Evolutionary conservation across 2,113 vertebrate genomes (phyloP), one percentile per base, ranked within the genome.

Genomic region (Aleadryas rufinucha): DNA sequence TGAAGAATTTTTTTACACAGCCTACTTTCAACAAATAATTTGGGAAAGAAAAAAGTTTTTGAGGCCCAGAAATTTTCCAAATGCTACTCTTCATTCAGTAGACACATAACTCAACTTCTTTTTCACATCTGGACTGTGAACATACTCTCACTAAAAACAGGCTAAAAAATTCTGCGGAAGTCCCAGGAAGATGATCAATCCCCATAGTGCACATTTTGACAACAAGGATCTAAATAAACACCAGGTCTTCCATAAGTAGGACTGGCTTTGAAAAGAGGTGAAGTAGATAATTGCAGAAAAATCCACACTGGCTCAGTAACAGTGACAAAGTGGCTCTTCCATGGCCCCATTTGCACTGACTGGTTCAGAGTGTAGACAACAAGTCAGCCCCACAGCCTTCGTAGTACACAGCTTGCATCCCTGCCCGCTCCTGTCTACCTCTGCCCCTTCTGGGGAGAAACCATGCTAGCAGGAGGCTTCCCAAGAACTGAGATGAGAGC

Each of bases 291-390:
- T 4, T 19, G 13, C 18, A 56, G 45, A 63, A 64, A 53, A 56
- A 42, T 26, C 23, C 11, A 23, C 3, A 3, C 27, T 70, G 74
- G 37, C 47, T 80, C 33, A 90, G 39, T 45, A 61, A 17, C 8
- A 8, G 26, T 20, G 16, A 23, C 28, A 54, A 80, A 33, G 26
- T 6, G 10, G 9, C 8, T 64, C 30, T 87, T 75, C 27, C 18
- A 9, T 10, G 31, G 52, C 14, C 24, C 12, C 5, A 1, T 71
- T 61, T 76, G 21, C 17, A 63, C 45, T 35, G 22, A 31, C 13
- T 13, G 16, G 14, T 61, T 49, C n/a, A 35, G 41, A 60, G 37
- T 0, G 0, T 2, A 65, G 41, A 52, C 18, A 30, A 16, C 18
- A 87, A 66, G 42, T 6, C 41, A 75, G 13, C 14, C 26, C n/a